Evolutionary conservation across 2,888 invertebrate species (phyloP).

Genomic region (Xestia xanthographa): DNA sequence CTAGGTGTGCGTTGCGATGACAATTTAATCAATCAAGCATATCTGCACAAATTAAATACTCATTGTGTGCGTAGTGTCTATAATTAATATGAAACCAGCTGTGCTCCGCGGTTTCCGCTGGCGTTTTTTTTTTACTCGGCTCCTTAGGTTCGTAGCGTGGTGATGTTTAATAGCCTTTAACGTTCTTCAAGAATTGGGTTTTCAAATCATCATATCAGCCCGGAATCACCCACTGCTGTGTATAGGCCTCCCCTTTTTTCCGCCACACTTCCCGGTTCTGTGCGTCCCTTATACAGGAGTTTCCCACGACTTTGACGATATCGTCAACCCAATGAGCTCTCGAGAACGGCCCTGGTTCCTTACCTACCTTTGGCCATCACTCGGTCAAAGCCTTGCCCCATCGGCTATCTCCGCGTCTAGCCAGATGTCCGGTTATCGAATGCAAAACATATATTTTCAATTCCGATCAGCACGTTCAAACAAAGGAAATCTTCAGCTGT

Average conservation of each 20-base stretch:
- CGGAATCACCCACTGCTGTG: too few species aligned
- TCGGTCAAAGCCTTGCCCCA: too few species aligned
- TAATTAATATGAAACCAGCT: background rate
- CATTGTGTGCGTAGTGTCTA: background rate
- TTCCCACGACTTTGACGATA: too few species aligned
- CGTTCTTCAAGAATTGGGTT: background rate
- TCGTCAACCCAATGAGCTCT: too few species aligned
- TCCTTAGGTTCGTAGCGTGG: background rate
- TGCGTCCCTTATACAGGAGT: too few species aligned
- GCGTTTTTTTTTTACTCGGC: background rate
- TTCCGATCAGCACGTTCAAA: background rate
- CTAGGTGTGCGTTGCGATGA: conserved; percentile 19
- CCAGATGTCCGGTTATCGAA: background rate
- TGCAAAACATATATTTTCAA: background rate
- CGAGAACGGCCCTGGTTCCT: too few species aligned
- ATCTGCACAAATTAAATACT: conserved; percentile 33
- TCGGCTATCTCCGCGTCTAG: too few species aligned
- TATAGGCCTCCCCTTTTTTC: too few species aligned
- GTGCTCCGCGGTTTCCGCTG: background rate
- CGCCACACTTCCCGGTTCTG: too few species aligned
- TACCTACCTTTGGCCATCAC: too few species aligned
- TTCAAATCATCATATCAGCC: too few species aligned
- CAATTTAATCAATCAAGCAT: conserved; percentile 46
- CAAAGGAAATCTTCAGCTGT: background rate
- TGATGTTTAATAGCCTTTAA: background rate